Conservation (phyloP, 1,140 invertebrate genomes). For the Delia radicum region DNA sequence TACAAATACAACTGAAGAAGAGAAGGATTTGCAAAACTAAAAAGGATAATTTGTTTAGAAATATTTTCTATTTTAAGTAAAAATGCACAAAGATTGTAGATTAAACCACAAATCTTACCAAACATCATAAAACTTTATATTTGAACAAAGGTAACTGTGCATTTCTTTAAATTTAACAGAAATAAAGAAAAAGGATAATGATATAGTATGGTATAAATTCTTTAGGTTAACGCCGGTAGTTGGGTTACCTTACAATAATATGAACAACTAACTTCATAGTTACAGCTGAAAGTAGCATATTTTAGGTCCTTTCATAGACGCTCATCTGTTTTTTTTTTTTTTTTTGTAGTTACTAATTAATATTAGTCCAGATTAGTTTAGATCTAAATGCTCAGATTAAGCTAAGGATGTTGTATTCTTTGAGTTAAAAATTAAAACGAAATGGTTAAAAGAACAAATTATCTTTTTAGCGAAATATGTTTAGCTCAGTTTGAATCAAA, state of each 20-base stretch:
- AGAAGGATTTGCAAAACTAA: neutral
- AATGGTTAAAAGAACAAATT: neutral
- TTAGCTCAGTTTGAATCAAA: no score
- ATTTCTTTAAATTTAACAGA: neutral
- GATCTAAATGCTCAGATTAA: conserved; percentile 15
- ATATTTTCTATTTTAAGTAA: neutral
- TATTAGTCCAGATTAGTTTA: conserved; percentile 1
- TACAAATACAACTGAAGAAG: no score
- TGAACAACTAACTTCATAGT: neutral
- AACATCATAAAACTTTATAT: neutral
- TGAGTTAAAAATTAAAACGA: neutral
- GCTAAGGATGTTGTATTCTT: neutral
- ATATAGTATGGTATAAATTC: neutral
- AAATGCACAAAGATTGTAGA: conserved; percentile 16
- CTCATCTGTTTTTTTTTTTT: neutral
- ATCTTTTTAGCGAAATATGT: no score
- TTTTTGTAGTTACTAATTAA: neutral
- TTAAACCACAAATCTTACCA: conserved; percentile 14
- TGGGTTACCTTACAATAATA: neutral
- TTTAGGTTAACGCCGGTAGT: neutral
- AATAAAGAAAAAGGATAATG: neutral
- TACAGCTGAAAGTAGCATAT: neutral
- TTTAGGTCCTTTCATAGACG: neutral
- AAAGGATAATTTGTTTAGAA: neutral
- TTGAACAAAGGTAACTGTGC: neutral